These are phyloP conservation scores for Ochotona curzoniae DNA, from an alignment of 2,113 vertebrate genomes.

Conservation along the genomic window DNA sequence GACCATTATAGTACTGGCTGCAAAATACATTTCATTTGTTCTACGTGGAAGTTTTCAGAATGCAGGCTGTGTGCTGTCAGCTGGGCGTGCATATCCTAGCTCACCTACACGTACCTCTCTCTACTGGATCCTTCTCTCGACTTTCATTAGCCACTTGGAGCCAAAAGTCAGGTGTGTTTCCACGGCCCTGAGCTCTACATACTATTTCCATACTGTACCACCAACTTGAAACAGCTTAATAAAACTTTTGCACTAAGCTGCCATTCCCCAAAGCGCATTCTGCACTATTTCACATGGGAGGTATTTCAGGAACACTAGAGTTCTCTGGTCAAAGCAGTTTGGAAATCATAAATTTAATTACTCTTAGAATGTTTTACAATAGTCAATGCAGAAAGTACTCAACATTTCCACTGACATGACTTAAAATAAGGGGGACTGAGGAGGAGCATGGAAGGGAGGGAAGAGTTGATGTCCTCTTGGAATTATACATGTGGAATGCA, in stretches of 20 bases:
- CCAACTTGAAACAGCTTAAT: neutral
- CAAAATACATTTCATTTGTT: neutral
- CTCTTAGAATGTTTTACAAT: slow-evolving; percentile 18
- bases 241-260: neutral
- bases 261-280: slow-evolving; percentile 20
- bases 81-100: fast-evolving
- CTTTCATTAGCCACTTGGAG: neutral
- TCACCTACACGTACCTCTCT: neutral
- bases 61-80: no score
- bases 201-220: neutral
- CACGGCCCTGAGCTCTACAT: neutral
- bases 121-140: neutral
- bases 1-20: neutral
- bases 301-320: neutral
- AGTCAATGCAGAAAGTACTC: neutral
- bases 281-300: slow-evolving; percentile 6
- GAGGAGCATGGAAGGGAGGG: no score
- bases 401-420: slow-evolving; percentile 50
- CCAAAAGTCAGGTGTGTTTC: neutral
- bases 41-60: neutral
- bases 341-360: neutral
- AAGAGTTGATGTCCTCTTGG: no score
- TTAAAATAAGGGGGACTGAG: neutral
- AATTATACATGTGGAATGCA: no score
- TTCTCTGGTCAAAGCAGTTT: slow-evolving; percentile 4